Evolutionary conservation across 2,888 invertebrate species (phyloP).

Genomic region (Leucophenga montana): DNA sequence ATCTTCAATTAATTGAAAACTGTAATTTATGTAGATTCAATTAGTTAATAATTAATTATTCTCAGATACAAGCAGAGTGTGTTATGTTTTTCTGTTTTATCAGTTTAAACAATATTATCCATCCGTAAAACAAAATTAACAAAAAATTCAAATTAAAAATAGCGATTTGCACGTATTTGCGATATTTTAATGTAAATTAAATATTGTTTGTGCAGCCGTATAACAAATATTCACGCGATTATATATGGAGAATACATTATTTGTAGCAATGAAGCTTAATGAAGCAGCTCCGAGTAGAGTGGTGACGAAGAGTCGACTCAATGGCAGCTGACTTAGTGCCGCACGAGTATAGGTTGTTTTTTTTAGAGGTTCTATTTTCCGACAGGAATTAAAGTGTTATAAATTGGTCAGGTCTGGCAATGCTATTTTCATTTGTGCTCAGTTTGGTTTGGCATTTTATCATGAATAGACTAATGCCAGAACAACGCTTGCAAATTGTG

Average conservation of each 20-base stretch:
- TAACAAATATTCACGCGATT: neutral
- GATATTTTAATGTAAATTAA: constrained; percentile 45
- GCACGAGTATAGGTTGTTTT: too few species aligned
- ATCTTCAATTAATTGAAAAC: constrained; percentile 47
- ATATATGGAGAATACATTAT: neutral
- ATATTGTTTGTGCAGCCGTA: constrained; percentile 12
- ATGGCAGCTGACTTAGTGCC: neutral
- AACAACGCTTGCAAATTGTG: too few species aligned
- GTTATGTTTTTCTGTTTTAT: neutral
- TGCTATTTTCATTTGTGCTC: too few species aligned
- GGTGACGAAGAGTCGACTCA: neutral
- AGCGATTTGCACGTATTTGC: constrained; percentile 59
- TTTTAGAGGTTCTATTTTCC: too few species aligned
- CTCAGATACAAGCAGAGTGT: neutral
- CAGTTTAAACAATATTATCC: neutral
- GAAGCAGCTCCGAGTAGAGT: too few species aligned
- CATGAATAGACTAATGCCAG: too few species aligned
- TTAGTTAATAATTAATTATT: constrained; percentile 52
- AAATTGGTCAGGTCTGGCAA: too few species aligned
- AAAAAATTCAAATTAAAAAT: constrained; percentile 23
- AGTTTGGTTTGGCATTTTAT: too few species aligned
- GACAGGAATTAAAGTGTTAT: too few species aligned
- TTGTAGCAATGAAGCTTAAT: too few species aligned
- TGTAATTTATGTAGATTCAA: constrained; percentile 56
- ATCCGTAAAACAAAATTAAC: constrained; percentile 24